Evolutionary conservation across 2,113 vertebrate species (phyloP).

Genomic region (Cyanoramphus novaezelandiae): DNA sequence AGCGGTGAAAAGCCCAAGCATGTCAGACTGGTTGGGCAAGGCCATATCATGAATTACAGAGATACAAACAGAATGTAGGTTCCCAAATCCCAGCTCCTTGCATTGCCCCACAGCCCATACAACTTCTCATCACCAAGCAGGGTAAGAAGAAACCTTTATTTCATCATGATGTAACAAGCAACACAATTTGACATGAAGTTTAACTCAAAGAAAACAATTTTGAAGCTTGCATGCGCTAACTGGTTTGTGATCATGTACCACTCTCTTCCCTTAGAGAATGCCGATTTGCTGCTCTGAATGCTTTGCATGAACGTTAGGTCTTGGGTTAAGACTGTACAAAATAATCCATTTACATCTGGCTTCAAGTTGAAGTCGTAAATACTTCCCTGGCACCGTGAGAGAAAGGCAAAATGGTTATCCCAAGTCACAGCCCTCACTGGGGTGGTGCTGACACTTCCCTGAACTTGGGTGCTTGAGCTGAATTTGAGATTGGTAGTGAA

Average conservation of each 20-base stretch:
- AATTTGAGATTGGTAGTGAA: background rate
- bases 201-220: background rate
- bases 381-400: background rate
- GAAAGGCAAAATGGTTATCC: background rate
- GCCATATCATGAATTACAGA: background rate
- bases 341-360: background rate
- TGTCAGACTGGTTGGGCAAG: background rate
- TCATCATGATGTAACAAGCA: background rate
- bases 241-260: background rate
- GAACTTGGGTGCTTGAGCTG: background rate
- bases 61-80: background rate
- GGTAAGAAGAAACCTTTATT: background rate
- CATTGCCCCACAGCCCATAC: background rate
- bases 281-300: background rate
- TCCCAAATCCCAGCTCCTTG: background rate
- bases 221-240: background rate
- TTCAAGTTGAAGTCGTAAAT: background rate
- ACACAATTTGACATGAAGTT: background rate
- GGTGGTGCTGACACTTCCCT: constrained; percentile 8
- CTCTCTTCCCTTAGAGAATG: background rate
- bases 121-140: background rate
- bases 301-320: background rate
- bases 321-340: background rate
- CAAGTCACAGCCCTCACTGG: background rate
- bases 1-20: background rate